Conservation (phyloP, 2,888 invertebrate genomes). For the Lapara coniferarum region DNA sequence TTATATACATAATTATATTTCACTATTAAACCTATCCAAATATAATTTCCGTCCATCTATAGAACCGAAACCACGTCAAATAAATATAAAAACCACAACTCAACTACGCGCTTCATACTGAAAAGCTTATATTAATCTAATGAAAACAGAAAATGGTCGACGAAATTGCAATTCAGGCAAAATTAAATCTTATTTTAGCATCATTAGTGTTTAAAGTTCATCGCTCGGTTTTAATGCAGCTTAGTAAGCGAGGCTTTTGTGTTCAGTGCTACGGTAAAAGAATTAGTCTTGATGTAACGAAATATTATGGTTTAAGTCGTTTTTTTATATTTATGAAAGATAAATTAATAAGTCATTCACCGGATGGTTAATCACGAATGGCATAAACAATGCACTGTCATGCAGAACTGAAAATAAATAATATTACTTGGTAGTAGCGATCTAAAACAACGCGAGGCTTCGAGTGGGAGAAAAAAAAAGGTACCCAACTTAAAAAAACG, state of each 20-base stretch:
- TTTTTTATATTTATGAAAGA: too few species aligned
- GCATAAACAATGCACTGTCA: too few species aligned
- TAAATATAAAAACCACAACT: slow-evolving; percentile 5
- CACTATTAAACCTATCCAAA: neutral
- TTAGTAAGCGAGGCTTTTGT: slow-evolving; percentile 11
- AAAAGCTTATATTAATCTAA: slow-evolving; percentile 10
- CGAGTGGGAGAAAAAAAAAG: too few species aligned
- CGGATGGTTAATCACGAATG: too few species aligned
- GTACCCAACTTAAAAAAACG: too few species aligned
- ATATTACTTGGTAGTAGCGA: too few species aligned
- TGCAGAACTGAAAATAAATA: too few species aligned
- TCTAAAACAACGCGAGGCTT: too few species aligned
- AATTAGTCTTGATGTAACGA: neutral
- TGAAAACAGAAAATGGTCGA: neutral
- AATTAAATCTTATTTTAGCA: neutral
- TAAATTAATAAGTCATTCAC: too few species aligned
- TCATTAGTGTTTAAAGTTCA: neutral
- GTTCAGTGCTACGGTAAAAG: slow-evolving; percentile 3
- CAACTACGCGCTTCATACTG: neutral
- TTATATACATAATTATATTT: too few species aligned
- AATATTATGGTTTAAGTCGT: neutral
- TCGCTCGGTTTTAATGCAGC: slow-evolving; percentile 3
- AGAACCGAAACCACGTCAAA: neutral
- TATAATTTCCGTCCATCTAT: too few species aligned
- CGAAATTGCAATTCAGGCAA: neutral